Base-by-base conservation (phyloP, 1,140 invertebrate genomes). In the Rhizoglyphus robini region DNA sequence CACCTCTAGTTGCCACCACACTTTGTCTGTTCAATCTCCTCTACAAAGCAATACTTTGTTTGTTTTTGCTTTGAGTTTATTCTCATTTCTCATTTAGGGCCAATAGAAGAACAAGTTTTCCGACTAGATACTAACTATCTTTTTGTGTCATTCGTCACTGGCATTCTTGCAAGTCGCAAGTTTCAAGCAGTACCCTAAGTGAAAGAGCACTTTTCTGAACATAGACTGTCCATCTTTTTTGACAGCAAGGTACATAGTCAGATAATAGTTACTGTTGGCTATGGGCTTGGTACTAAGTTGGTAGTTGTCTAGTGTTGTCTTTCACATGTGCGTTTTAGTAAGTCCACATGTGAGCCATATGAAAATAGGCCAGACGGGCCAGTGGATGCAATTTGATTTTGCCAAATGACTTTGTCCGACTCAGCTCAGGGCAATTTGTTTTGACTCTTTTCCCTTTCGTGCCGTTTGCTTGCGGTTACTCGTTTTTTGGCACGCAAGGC, bases 401-500 rank as follows among this genome's bases (percentile, higher is more conserved):
- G 51, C 23, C 8, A 41, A 41, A 41, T 41, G 36, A 41, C 36
- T 41, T 41, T 41, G 18, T 18, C 18, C 18, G 8, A 41, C 36
- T 41, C 18, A 41, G 8, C n/a, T n/a, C n/a, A n/a, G 8, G 36
- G 18, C 36, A 41, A 11, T 41, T 41, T 41, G 36, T 41, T 8
- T n/a, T n/a, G n/a, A n/a, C n/a, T n/a, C n/a, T 41, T 41, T 41
- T 41, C 36, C 36, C 51, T 54, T 54, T 54, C 23, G 23, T 32
- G 51, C 51, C 51, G 51, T 11, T 54, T 54, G 51, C 51, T 8
- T 54, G 51, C 8, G 51, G 8, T 32, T 23, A 8, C 51, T 54
- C 20, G 51, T 32, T 54, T 54, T 54, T 54, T 54, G 8, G 51
- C 51, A 54, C 51, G 8, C 51, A 54, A 54, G 20, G 8, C 51